These are phyloP conservation scores for Arion vulgaris DNA, from an alignment of 1,140 invertebrate species.

Conservation along the genomic window DNA sequence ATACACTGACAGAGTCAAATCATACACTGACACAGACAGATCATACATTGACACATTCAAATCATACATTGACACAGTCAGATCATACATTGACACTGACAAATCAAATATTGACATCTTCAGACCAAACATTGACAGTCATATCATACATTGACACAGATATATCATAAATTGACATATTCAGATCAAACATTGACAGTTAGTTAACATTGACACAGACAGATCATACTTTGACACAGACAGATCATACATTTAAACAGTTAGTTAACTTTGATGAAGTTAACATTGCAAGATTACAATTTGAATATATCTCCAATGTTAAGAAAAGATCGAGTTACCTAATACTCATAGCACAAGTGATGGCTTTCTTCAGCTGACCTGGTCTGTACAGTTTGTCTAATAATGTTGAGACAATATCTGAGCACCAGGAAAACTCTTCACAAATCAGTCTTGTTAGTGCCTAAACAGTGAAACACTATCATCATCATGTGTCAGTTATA, in stretches of 20 bases:
- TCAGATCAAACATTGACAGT: neutral
- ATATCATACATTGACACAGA: neutral
- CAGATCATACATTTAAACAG: neutral
- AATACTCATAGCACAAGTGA: neutral
- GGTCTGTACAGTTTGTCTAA: neutral
- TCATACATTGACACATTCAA: too few relatives aligned
- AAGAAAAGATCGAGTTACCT: neutral
- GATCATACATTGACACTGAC: too few relatives aligned
- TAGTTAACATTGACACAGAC: neutral
- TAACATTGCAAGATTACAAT: too few relatives aligned
- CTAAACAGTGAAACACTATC: too few relatives aligned
- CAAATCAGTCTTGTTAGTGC: neutral
- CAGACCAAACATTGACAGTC: too few relatives aligned
- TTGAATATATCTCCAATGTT: too few relatives aligned
- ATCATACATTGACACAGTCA: too few relatives aligned
- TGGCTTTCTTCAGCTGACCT: neutral
- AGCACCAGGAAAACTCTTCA: neutral
- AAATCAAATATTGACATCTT: too few relatives aligned
- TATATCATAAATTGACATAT: neutral
- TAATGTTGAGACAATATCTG: neutral
- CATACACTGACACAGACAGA: too few relatives aligned
- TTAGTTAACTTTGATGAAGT: too few relatives aligned
- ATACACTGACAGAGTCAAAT: too few relatives aligned
- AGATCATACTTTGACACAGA: neutral
- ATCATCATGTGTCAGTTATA: too few relatives aligned